phyloP scores from a whole-genome alignment of 2,888 invertebrate species.

The Drosophila meridionalis region DNA sequence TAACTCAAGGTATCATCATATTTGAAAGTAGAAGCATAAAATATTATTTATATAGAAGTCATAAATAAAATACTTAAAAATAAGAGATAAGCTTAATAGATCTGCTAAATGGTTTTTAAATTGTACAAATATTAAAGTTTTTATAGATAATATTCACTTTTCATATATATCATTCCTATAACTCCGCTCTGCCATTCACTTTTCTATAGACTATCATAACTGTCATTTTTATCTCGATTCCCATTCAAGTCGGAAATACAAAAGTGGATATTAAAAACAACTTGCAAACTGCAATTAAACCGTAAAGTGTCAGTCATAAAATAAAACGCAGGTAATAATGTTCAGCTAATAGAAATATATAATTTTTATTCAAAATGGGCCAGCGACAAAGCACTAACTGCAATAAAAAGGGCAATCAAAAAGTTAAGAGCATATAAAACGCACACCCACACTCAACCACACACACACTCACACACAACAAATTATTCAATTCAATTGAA shows the following conservation, averaged over 20 bases:
- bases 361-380: slow-evolving; percentile 42
- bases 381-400: slow-evolving; percentile 23
- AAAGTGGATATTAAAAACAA: slow-evolving; percentile 43
- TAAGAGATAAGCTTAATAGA: neutral
- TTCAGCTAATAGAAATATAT: slow-evolving; percentile 34
- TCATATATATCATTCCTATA: neutral
- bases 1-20: neutral
- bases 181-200: neutral
- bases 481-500: slow-evolving; percentile 75
- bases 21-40: neutral
- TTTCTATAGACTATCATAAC: neutral
- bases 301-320: slow-evolving; percentile 10
- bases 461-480: slow-evolving; percentile 43
- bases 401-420: slow-evolving; percentile 43
- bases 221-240: neutral
- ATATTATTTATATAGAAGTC: too few species aligned
- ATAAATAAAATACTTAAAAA: neutral
- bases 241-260: neutral
- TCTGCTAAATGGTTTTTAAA: neutral
- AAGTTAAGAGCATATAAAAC: slow-evolving; percentile 62
- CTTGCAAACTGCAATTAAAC: slow-evolving; percentile 21
- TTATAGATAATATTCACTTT: neutral
- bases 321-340: slow-evolving; percentile 32
- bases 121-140: neutral
- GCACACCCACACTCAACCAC: slow-evolving; percentile 39